A percentile compares a stretch with the other conserved stretches of the same genome.
These are phyloP conservation scores for Pelodytes ibericus DNA, from an alignment of 2,797 vertebrate genomes.

Conservation along the genomic window DNA sequence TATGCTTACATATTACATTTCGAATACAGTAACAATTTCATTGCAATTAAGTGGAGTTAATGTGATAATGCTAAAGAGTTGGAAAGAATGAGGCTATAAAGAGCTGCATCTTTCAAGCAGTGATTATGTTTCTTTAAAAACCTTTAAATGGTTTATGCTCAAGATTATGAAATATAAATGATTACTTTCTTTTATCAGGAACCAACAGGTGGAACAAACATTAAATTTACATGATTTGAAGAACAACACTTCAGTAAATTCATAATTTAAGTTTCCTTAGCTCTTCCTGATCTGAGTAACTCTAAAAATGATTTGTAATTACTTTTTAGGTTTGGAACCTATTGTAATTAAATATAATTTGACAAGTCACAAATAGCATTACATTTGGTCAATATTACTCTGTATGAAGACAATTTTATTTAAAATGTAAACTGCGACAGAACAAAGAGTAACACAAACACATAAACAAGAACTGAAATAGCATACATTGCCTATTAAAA, in stretches of 20 bases:
- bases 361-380: neutral
- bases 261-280: neutral
- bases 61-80: conserved; percentile 37
- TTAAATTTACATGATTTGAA: neutral
- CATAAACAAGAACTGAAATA: neutral
- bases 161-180: conserved; percentile 12
- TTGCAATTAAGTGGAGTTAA: conserved; percentile 44
- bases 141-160: conserved; percentile 12
- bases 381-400: neutral
- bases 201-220: neutral
- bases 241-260: neutral
- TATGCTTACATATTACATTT: conserved; percentile 35
- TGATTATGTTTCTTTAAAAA: conserved; percentile 24
- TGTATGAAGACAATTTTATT: neutral
- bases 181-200: conserved; percentile 3
- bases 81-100: neutral
- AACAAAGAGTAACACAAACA: neutral
- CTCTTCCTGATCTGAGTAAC: neutral
- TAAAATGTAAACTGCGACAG: neutral
- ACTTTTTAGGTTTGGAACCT: neutral
- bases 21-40: conserved; percentile 37
- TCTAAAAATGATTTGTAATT: neutral
- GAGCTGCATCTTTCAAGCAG: conserved; percentile 1
- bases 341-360: neutral
- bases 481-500: no score